phyloP scores from a whole-genome alignment of 2,888 invertebrate species.

The Spatulosminthurus flaviceps region DNA sequence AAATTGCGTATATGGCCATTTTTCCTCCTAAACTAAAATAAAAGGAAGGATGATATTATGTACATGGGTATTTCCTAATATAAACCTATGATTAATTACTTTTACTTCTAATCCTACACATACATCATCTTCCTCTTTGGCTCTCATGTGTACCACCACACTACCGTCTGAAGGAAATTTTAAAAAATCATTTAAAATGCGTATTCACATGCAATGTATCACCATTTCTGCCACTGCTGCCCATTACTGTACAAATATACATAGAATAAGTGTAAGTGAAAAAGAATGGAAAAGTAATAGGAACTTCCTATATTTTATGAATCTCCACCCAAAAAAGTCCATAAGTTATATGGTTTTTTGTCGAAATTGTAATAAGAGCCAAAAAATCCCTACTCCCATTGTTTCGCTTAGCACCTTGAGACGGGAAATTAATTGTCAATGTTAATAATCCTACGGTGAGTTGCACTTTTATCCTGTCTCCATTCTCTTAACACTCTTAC shows the following conservation, averaged over 20 bases:
- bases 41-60: background rate
- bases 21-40: conserved; percentile 14
- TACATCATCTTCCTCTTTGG: background rate
- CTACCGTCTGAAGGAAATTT: background rate
- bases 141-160: background rate
- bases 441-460: background rate
- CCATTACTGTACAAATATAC: too few species aligned
- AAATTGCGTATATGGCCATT: background rate
- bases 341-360: background rate
- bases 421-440: conserved; percentile 18
- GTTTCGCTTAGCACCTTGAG: conserved; percentile 7
- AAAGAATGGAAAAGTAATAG: too few species aligned
- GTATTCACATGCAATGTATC: too few species aligned
- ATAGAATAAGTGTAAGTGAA: too few species aligned
- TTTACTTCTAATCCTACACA: background rate
- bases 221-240: too few species aligned
- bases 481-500: background rate
- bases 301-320: background rate
- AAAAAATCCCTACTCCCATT: background rate
- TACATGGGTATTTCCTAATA: background rate
- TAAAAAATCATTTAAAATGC: too few species aligned
- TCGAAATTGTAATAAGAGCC: background rate
- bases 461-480: background rate
- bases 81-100: conserved; percentile 18
- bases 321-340: background rate